Evolutionary conservation across 2,113 vertebrate genomes (phyloP).

Genomic region (Vimba vimba): DNA sequence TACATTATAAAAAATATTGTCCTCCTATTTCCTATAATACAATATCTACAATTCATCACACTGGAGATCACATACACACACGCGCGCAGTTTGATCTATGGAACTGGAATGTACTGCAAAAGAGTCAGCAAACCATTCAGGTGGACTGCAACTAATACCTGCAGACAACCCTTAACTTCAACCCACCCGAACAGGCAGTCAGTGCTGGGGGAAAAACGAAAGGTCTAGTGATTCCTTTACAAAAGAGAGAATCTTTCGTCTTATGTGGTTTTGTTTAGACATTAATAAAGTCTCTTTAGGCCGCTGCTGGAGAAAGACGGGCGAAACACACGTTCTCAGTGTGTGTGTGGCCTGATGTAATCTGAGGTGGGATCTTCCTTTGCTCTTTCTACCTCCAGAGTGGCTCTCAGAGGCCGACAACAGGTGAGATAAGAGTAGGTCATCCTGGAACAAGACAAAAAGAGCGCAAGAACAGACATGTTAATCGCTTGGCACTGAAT

Average conservation of each 20-base stretch:
- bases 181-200: neutral
- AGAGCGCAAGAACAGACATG: neutral
- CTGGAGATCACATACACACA: neutral
- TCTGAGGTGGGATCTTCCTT: conserved; percentile 67
- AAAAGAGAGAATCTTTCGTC: conserved; percentile 5
- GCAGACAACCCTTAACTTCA: neutral
- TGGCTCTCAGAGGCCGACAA: conserved; percentile 64
- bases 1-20: conserved; percentile 78
- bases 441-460: conserved; percentile 65
- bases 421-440: conserved; percentile 67
- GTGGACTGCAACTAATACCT: conserved; percentile 14
- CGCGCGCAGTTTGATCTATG: conserved; percentile 61
- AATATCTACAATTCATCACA: conserved; percentile 74
- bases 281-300: conserved; percentile 61
- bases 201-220: neutral
- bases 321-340: conserved; percentile 48
- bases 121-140: conserved; percentile 4
- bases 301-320: conserved; percentile 49
- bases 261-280: conserved; percentile 56
- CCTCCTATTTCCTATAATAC: conserved; percentile 74
- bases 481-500: neutral
- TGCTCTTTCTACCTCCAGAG: conserved; percentile 61
- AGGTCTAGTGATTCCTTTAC: neutral
- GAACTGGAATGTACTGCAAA: conserved; percentile 48
- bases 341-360: conserved; percentile 55